phyloP scores from a whole-genome alignment of 2,113 vertebrate genomes.

The Sander vitreus region DNA sequence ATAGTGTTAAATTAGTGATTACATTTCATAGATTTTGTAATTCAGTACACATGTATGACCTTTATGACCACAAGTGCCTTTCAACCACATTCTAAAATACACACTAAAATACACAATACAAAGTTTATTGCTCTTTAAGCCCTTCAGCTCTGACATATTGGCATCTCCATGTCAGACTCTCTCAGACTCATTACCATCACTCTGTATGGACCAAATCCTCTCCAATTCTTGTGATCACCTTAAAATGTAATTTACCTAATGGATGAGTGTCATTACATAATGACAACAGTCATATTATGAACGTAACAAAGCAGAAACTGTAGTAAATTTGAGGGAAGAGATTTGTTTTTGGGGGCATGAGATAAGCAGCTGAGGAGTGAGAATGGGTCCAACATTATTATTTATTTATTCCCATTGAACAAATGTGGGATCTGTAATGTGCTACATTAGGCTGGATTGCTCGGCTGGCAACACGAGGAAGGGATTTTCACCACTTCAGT shows the following conservation, averaged over 20 bases:
- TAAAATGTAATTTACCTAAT: conserved; percentile 93
- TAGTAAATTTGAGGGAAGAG: conserved; percentile 92
- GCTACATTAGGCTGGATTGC: not conserved
- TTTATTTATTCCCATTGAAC: not conserved
- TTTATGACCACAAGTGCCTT: not conserved
- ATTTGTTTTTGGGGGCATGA: conserved; percentile 88
- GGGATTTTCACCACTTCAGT: not conserved
- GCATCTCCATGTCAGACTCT: conserved; percentile 81
- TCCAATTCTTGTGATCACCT: conserved; percentile 89
- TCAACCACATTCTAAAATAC: not conserved
- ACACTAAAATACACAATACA: too few species aligned
- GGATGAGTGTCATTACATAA: conserved; percentile 93
- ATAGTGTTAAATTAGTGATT: not conserved
- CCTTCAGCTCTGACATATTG: conserved; percentile 90
- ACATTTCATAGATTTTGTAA: not conserved
- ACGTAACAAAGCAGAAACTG: conserved; percentile 90
- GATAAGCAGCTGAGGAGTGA: conserved; percentile 80
- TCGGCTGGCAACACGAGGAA: not conserved
- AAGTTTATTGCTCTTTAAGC: conserved; percentile 72
- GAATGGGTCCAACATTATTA: not conserved
- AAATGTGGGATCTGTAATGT: not conserved
- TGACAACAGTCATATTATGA: conserved; percentile 89
- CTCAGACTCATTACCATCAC: conserved; percentile 87
- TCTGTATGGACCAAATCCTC: conserved; percentile 87
- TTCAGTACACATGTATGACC: not conserved